A percentile compares a stretch with the other conserved stretches of the same genome.
phyloP scores from a whole-genome alignment of 2,888 invertebrate genomes.

The Heterodera filipjevi region DNA sequence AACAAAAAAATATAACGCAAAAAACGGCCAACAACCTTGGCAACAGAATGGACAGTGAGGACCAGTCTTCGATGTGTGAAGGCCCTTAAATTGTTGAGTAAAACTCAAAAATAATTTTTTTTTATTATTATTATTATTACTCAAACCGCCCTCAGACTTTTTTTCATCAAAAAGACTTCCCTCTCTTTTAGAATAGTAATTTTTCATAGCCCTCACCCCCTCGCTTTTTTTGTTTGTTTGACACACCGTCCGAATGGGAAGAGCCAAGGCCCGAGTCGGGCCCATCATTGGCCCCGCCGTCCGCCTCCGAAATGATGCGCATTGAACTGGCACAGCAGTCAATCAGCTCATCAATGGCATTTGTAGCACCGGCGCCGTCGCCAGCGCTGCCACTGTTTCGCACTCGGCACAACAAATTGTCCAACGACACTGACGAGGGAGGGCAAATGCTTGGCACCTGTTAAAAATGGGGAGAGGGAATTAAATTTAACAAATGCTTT shows the following conservation, averaged over 20 bases:
- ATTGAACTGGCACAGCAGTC: slow-evolving; percentile 20
- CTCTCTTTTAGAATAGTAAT: too few species aligned
- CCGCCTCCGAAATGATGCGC: slow-evolving; percentile 24
- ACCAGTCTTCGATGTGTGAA: slow-evolving; percentile 86
- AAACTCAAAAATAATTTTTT: too few species aligned
- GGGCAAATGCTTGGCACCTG: slow-evolving; percentile 47
- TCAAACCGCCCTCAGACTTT: too few species aligned
- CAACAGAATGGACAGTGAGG: slow-evolving; percentile 83
- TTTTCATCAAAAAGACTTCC: too few species aligned
- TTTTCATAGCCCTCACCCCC: too few species aligned
- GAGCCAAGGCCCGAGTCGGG: slow-evolving; percentile 64
- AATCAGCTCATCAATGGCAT: slow-evolving; percentile 18
- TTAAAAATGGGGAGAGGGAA: slow-evolving; percentile 22
- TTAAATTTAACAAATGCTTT: too few species aligned
- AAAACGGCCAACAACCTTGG: slow-evolving; percentile 70
- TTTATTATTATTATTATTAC: too few species aligned
- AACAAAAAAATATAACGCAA: neutral
- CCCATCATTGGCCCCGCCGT: slow-evolving; percentile 12
- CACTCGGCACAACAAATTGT: slow-evolving; percentile 39
- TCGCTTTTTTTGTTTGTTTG: too few species aligned
- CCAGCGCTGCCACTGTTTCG: slow-evolving; percentile 25
- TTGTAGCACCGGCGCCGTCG: neutral
- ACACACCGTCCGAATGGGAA: slow-evolving; percentile 25
- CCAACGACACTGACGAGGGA: slow-evolving; percentile 46
- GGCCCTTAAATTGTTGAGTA: slow-evolving; percentile 51